Evolutionary conservation across 2,113 vertebrate genomes (phyloP).

Genomic region (Indri indri): DNA sequence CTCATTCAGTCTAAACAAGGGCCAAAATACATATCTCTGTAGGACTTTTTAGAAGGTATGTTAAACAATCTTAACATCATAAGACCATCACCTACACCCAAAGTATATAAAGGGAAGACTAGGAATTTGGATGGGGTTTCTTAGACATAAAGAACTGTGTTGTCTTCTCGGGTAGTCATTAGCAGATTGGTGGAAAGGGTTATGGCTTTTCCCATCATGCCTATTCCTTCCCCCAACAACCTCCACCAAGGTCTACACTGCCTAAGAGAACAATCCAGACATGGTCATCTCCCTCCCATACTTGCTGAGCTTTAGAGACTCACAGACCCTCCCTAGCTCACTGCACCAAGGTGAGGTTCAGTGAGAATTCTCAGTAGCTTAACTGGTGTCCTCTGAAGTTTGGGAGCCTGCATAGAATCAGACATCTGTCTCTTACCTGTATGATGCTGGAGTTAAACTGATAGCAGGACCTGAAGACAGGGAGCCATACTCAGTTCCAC

Average conservation of each 20-base stretch:
- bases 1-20: background rate
- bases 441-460: background rate
- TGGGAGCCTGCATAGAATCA: background rate
- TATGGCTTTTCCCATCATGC: background rate
- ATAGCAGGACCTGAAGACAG: background rate
- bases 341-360: background rate
- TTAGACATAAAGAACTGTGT: background rate
- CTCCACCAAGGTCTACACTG: fast-evolving
- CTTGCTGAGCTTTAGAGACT: background rate
- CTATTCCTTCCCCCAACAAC: background rate
- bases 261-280: background rate
- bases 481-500: background rate
- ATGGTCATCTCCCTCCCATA: background rate
- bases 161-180: background rate
- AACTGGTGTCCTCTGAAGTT: background rate
- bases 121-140: background rate
- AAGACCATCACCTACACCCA: background rate
- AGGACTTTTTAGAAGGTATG: background rate
- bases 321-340: background rate
- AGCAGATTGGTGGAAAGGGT: background rate
- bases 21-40: background rate
- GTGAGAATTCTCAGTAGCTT: background rate
- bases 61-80: background rate
- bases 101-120: background rate
- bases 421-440: background rate